Base-by-base conservation (phyloP, 1,140 invertebrate genomes). In the Zaprionus ornatus region DNA sequence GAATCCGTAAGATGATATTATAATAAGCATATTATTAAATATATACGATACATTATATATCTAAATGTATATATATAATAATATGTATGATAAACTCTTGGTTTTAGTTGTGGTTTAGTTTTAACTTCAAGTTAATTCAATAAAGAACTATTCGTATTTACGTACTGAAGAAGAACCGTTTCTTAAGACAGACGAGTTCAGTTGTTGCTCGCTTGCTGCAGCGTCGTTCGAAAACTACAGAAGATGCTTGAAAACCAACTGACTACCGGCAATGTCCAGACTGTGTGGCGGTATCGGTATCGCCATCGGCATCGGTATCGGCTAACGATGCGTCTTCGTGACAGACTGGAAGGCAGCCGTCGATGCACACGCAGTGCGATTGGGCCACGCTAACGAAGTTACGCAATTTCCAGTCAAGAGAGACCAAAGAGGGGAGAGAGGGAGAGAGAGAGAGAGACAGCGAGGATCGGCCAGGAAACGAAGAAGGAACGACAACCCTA, bases 391-490 rank as follows among this genome's bases (percentile, higher is more conserved):
- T 72, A 80, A 78, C 64, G 67, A 67, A 88, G 84, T 88, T 83
- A 81, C 78, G 77, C 80, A 87, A 87, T 67, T 84, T 84, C 77
- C 80, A 79, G 71, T 57, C 25, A 29, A 37, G 15, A n/a, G 35
- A 42, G 35, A 4, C n/a, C 45, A n/a, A 48, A 32, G 29, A 63
- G n/a, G 50, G 60, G 15, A 48, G 35, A 19, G 54, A 29, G 6
- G 17, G 52, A 29, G n/a, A 13, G 55, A 42, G 32, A 59, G 21
- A 59, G 56, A 29, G 9, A 23, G 40, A 9, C 17, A 32, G 42
- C 21, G 25, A 52, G 42, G n/a, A 52, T 15, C 12, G 21, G 69
- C 55, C 55, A 21, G 23, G 6, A 55, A 9, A 12, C 17, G 40
- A 45, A 17, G n/a, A 7, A 45, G 40, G 19, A 45, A 17, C 40